Base-by-base conservation (phyloP, 2,888 invertebrate genomes). In the Leucophora obtusa region DNA sequence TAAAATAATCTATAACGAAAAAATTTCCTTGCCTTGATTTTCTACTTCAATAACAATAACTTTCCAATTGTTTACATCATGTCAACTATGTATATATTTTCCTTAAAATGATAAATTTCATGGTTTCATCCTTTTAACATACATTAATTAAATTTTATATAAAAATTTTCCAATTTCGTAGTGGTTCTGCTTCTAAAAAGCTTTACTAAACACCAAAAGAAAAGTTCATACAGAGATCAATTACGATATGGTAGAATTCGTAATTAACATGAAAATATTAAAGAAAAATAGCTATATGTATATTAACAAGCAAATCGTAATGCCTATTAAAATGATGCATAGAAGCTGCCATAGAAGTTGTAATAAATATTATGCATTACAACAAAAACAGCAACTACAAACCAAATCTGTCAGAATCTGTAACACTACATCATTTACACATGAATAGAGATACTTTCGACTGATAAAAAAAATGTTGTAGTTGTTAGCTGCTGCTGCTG, bases 181-280 rank as follows among this genome's bases (percentile, higher is more conserved):
- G 53, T 28, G 50, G 56, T 28, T 33, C 62, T 18, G 6, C 15
- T 10, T 51, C 18, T 59, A 38, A n/a, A 47, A 47, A 7, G 6
- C n/a, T 43, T 38, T 63, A 54, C 18, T 6, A 56, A 56, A 56
- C 33, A 18, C 70, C 51, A 43, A 69, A 18, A 66, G 38, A 43
- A 78, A 65, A 79, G 79, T 70, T 70, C 79, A 79, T 33, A 71
- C 17, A 72, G 69, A 78, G 80, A 80, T 80, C 72, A 75, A 80
- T 80, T 80, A 58, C 72, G 75, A 76, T 80, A 80, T 75, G 75
- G 68, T 68, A 76, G 72, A 72, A 72, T 72, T 53, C 58, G 63
- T 59, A 80, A 80, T 80, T 80, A 80, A 72, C 72, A 72, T 51
- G 63, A 70, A 69, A 28, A 69, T 33, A 58, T 17, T 58, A 56